Conservation (phyloP, 2,113 vertebrate species). For the Cyphomyrus plagiostoma region DNA sequence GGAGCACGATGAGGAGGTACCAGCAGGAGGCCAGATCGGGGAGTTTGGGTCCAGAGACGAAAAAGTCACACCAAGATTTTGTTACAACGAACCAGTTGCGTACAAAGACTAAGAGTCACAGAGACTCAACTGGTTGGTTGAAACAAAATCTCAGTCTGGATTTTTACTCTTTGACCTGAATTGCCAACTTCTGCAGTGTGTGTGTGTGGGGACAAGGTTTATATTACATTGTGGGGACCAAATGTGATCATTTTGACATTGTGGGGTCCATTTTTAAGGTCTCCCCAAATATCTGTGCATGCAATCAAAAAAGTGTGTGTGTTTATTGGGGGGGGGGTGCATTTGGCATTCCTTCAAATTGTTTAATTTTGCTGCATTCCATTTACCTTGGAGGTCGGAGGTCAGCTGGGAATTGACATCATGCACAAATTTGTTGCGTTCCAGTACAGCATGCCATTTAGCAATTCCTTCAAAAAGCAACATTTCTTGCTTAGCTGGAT, state of each 20-base stretch:
- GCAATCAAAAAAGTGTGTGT: neutral
- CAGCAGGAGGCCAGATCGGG: neutral
- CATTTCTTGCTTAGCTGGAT: too few relatives aligned
- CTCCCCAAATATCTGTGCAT: too few relatives aligned
- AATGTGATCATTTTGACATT: too few relatives aligned
- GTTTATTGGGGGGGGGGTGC: neutral
- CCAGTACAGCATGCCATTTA: too few relatives aligned
- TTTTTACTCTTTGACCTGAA: neutral
- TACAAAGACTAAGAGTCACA: too few relatives aligned
- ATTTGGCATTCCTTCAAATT: neutral
- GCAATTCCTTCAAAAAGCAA: too few relatives aligned
- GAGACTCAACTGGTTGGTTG: neutral
- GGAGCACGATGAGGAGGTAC: constrained; percentile 86
- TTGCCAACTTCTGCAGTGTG: neutral
- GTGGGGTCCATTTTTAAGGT: too few relatives aligned
- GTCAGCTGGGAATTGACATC: too few relatives aligned
- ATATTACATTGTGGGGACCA: too few relatives aligned
- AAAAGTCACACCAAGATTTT: neutral
- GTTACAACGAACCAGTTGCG: neutral
- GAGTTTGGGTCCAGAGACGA: neutral
- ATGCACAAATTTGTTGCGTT: too few relatives aligned
- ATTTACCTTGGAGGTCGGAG: too few relatives aligned
- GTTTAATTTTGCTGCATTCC: neutral
- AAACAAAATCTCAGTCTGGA: neutral
- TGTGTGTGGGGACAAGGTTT: neutral